Base-by-base conservation (phyloP, 2,888 invertebrate species). In the Rotaria sp. region DNA sequence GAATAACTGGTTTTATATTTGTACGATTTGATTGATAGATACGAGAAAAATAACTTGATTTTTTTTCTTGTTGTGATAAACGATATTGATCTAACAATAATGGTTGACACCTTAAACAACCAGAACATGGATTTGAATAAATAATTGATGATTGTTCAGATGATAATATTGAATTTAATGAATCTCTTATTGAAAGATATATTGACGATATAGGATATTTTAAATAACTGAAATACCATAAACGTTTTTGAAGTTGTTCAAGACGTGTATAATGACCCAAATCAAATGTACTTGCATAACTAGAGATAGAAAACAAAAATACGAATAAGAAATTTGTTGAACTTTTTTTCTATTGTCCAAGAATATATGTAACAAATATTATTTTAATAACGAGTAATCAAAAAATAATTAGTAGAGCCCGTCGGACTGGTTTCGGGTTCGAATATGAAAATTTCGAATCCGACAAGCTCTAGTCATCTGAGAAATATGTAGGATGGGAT, bases 191-290 rank as follows among this genome's bases (percentile, higher is more conserved):
- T 13, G 3, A 80, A 80, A 21, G 45, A n/a, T 80, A 80, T 13
- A 45, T 26, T 4, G 80, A 80, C 26, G 80, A 80, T 45, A 80
- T 45, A 15, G 80, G 80, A 45, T 80, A 80, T 45, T 80, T 80
- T n/a, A 80, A 80, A 45, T 45, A 45, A 80, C 45, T 80, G 21
- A 80, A 80, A 80, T 80, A 80, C 80, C 80, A 80, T 45, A 80
- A 18, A 80, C 80, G 80, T 45, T 80, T 41, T 45, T 45, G 45
- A n/a, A 80, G n/a, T 80, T 80, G 80, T n/a, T 80, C 45, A 26
- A 80, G 41, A 26, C 45, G 80, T 26, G 80, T 8, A n/a, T 80
- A 80, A 80, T 80, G 45, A 45, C 80, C 80, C 0, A 80, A 80
- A 13, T 80, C n/a, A 13, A 80, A 80, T 45, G 80, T 26, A 45